A percentile compares a stretch with the other conserved stretches of the same genome.
Evolutionary conservation across 2,888 invertebrate species (phyloP).

Genomic region (Napeogenes sylphis): DNA sequence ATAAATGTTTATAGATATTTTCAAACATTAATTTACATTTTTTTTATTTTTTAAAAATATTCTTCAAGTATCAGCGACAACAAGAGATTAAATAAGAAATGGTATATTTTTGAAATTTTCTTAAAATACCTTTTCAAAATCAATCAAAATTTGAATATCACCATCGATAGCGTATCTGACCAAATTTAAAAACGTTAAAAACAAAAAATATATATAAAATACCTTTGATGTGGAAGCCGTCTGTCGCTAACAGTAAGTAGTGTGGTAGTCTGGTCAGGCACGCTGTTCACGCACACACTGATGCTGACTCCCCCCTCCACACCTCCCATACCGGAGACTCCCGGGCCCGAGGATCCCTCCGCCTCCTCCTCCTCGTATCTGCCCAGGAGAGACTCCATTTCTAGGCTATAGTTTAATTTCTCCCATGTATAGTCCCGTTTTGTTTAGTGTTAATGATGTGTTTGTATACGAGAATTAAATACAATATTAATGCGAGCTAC

Average conservation of each 20-base stretch:
- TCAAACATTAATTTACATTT: no score
- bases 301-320: conserved; percentile 56
- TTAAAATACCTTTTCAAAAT: no score
- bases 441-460: conserved; percentile 13
- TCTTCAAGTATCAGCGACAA: no score
- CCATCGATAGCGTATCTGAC: no score
- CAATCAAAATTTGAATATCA: no score
- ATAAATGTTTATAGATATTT: no score
- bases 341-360: conserved; percentile 28
- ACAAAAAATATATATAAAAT: conserved; percentile 4
- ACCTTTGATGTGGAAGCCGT: conserved; percentile 65
- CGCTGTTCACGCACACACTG: conserved; percentile 66
- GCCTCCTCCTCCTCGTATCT: conserved; percentile 71
- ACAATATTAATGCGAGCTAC: no score
- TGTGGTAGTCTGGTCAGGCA: conserved; percentile 50
- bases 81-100: no score
- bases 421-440: conserved; percentile 25
- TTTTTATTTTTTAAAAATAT: no score
- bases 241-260: conserved; percentile 66
- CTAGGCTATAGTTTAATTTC: conserved; percentile 44
- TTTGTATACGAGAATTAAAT: conserved; percentile 1
- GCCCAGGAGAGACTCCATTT: conserved; percentile 63
- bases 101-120: no score
- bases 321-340: conserved; percentile 51
- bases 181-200: no score